Base-by-base conservation (phyloP, 2,113 vertebrate species). In the Perccottus glenii region DNA sequence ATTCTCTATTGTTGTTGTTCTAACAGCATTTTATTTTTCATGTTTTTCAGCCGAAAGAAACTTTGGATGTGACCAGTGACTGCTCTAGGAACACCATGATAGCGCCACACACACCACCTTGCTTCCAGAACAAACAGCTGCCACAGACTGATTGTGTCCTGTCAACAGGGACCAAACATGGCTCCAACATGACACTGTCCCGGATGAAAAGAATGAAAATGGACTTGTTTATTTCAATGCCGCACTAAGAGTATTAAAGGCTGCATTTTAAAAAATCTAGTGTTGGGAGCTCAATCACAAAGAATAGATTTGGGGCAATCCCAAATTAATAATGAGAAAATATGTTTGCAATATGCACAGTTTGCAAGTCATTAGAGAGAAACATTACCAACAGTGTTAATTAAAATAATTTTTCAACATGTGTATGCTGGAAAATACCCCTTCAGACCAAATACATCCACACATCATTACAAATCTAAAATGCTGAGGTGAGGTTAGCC, bases 111-210 rank as follows among this genome's bases (percentile, higher is more conserved):
- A 61, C 77, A 64, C 42, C 60, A 68, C 75, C 69, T 60, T 46
- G 79, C 75, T 60, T 90, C 86, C 90, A 90, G 85, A 85, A 86
- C 58, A 81, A 85, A 80, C 90, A 90, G 82, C 89, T 89, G 87
- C 70, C 88, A 59, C 44, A 67, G 66, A 52, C 75, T 77, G 90
- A 92, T 92, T 89, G 85, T 81, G 77, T 75, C 52, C 69, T 1
- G 74, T 86, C 83, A 62, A 73, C 77, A 11, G 87, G 76, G 82
- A 85, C 67, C 47, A 60, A 67, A 72, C 11, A 77, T 78, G 67
- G 11, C 63, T 90, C 89, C 89, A 92, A 88, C 69, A 81, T 33
- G 63, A 78, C 19, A 16, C 61, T 38, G 33, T 49, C 70, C 84
- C 81, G 49, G 19, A 47, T 57, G 70, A 72, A 82, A 55, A 57